These are phyloP conservation scores for Laticauda laticaudata DNA, from an alignment of 2,113 vertebrate genomes.

Conservation along the genomic window DNA sequence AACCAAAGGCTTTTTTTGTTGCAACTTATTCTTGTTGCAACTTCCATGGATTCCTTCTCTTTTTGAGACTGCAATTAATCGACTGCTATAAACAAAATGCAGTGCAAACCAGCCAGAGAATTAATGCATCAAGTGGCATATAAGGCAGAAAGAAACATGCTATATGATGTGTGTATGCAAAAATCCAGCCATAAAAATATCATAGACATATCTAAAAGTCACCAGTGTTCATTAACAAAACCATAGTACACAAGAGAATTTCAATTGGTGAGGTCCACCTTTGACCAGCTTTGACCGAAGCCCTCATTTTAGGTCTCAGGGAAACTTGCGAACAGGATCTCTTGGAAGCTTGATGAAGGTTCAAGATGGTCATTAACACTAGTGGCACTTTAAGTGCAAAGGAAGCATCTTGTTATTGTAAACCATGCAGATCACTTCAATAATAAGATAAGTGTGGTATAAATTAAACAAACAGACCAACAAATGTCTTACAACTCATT, in stretches of 20 bases:
- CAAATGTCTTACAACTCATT: not conserved
- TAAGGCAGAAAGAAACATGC: not conserved
- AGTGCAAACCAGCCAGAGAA: not conserved
- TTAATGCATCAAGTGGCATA: not conserved
- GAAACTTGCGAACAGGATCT: not conserved
- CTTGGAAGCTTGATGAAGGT: not conserved
- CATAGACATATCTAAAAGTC: not conserved
- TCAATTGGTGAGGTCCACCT: not conserved
- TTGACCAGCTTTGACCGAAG: not conserved
- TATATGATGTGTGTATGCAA: not conserved
- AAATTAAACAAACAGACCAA: not conserved
- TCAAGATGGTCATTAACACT: not conserved
- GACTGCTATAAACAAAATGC: not conserved
- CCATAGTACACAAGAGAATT: not conserved
- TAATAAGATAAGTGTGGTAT: not conserved
- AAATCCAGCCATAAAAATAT: not conserved
- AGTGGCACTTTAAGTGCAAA: not conserved
- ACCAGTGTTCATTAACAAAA: not conserved
- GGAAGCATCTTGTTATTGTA: not conserved
- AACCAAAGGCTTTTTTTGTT: not conserved
- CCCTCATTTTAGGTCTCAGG: not conserved
- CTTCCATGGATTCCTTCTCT: not conserved
- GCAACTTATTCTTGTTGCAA: not conserved
- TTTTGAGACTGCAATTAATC: not conserved
- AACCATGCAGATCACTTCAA: not conserved